Percentiles rank a stretch among this genome's conserved stretches.
These are phyloP conservation scores for Brachystomella parvula DNA, from an alignment of 1,140 invertebrate species.

Conservation along the genomic window DNA sequence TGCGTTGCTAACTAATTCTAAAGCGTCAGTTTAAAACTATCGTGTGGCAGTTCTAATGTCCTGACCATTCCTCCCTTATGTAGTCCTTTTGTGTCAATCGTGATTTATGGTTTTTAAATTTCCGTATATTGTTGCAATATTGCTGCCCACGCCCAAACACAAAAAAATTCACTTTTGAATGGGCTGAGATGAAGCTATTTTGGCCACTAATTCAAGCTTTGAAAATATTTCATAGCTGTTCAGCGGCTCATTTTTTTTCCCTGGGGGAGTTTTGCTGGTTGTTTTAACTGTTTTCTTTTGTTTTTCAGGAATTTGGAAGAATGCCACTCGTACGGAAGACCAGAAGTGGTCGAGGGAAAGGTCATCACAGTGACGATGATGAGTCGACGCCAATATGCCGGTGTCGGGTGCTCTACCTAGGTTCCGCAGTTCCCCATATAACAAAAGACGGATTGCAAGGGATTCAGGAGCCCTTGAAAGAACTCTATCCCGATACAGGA, in stretches of 20 bases:
- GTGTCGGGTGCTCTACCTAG: slow-evolving; percentile 95
- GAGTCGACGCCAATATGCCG: slow-evolving; percentile 82
- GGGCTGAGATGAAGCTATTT: too few relatives aligned
- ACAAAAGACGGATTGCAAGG: slow-evolving; percentile 96
- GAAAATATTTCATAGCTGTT: background rate
- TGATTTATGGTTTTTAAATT: too few relatives aligned
- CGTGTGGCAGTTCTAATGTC: too few relatives aligned
- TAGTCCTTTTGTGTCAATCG: too few relatives aligned
- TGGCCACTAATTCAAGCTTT: background rate
- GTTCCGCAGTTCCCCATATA: slow-evolving; percentile 91
- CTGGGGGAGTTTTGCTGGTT: background rate
- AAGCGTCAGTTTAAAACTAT: too few relatives aligned
- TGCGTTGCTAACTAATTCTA: too few relatives aligned
- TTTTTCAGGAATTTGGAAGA: background rate
- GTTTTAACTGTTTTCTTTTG: background rate
- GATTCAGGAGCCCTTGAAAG: slow-evolving; percentile 91
- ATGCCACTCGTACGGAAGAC: slow-evolving; percentile 36
- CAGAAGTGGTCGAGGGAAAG: slow-evolving; percentile 17
- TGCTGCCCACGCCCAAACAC: background rate
- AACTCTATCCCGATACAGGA: slow-evolving; percentile 90
- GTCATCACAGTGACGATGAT: slow-evolving; percentile 39
- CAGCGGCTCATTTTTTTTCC: too few relatives aligned
- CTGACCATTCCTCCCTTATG: too few relatives aligned
- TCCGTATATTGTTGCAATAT: too few relatives aligned
- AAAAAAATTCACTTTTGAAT: background rate